Conservation (phyloP, 1,140 invertebrate genomes). For the Brachionus angularis region DNA sequence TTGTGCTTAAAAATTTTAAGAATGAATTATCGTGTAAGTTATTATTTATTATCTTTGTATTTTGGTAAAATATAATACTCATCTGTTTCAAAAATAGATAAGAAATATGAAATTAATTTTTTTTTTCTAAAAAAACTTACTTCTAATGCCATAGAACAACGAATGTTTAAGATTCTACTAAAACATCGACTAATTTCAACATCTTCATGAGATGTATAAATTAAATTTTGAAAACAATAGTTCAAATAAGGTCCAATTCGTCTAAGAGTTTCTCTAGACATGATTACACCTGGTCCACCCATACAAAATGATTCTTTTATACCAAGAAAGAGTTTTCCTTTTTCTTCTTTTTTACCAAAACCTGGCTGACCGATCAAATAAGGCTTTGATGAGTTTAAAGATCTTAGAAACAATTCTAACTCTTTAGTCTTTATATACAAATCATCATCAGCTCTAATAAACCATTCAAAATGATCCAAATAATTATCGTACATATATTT, state of each 20-base stretch:
- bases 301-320: conserved; percentile 97
- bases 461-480: conserved; percentile 87
- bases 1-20: too few relatives aligned
- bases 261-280: conserved; percentile 59
- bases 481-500: conserved; percentile 95
- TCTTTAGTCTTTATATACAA: conserved; percentile 84
- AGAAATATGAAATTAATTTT: conserved; percentile 51
- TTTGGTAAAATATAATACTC: too few relatives aligned
- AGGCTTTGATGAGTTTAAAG: conserved; percentile 67
- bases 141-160: conserved; percentile 98
- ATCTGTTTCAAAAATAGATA: too few relatives aligned
- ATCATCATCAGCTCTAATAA: conserved; percentile 93
- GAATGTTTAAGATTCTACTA: conserved; percentile 83
- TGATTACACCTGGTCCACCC: conserved; percentile 91
- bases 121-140: too few relatives aligned
- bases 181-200: conserved; percentile 95
- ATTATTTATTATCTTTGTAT: too few relatives aligned
- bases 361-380: conserved; percentile 59
- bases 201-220: conserved; percentile 95
- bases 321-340: conserved; percentile 79
- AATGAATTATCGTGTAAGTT: too few relatives aligned
- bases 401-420: conserved; percentile 75
- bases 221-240: conserved; percentile 77
- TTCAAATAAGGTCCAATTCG: conserved; percentile 63
- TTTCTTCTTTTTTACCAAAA: conserved; percentile 73